Evolutionary conservation across 2,888 invertebrate species (phyloP).

Genomic region (Papilio elwesi): DNA sequence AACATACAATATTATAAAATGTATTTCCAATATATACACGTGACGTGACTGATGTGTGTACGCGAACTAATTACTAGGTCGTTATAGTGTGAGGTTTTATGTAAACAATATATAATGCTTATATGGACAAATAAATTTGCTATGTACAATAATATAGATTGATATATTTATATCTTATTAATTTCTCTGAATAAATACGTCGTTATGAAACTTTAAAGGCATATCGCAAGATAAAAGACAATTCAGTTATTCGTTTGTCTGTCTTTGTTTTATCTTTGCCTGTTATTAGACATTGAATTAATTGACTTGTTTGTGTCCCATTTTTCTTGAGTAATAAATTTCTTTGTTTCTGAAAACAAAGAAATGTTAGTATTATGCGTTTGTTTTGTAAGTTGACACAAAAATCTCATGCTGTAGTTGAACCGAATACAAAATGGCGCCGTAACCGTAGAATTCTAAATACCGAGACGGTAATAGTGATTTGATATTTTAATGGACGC

Average conservation of each 20-base stretch:
- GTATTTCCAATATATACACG: no score
- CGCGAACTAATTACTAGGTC: background rate
- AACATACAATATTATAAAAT: no score
- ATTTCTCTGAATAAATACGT: background rate
- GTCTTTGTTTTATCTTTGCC: no score
- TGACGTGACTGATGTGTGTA: slow-evolving; percentile 14
- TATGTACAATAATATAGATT: no score
- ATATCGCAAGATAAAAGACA: no score
- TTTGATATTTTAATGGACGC: slow-evolving; percentile 54
- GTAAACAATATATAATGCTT: background rate
- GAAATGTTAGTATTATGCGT: background rate
- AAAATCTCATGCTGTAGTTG: slow-evolving; percentile 1
- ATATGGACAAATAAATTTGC: no score
- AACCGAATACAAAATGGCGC: slow-evolving; percentile 51
- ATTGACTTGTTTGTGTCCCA: background rate
- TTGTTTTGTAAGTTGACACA: background rate
- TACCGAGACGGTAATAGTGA: slow-evolving; percentile 61
- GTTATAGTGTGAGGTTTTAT: slow-evolving; percentile 9
- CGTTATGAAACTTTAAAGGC: no score
- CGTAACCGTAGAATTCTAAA: slow-evolving; percentile 64
- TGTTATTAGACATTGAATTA: no score
- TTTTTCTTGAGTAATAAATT: background rate
- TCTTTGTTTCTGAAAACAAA: background rate
- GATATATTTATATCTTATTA: background rate
- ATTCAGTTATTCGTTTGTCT: no score